Percentiles rank a stretch among this genome's conserved stretches.
phyloP scores from a whole-genome alignment of 1,140 invertebrate species.

The Odontomachus brunneus region DNA sequence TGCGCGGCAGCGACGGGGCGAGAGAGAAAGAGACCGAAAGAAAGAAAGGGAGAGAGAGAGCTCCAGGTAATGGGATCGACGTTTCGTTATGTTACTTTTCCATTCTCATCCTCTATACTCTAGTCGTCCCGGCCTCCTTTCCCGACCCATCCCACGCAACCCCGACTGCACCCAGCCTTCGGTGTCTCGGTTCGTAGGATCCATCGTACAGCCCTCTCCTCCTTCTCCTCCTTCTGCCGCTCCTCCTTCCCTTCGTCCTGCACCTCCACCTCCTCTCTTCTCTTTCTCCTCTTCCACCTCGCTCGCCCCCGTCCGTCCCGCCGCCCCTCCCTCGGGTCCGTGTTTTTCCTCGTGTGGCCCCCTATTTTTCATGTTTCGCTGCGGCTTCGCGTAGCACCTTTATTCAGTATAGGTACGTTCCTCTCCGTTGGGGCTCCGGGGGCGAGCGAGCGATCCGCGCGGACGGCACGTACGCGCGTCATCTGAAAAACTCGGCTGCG shows the following conservation, averaged over 20 bases:
- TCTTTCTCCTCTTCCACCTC: slow-evolving; percentile 27
- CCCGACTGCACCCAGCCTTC: slow-evolving; percentile 71
- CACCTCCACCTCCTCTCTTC: no score
- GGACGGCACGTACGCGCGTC: slow-evolving; percentile 73
- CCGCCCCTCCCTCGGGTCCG: slow-evolving; percentile 69
- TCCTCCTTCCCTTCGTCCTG: slow-evolving; percentile 45
- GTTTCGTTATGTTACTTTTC: slow-evolving; percentile 86
- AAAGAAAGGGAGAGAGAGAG: no score
- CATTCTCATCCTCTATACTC: slow-evolving; percentile 82
- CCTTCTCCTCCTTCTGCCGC: slow-evolving; percentile 56
- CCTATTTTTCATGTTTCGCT: slow-evolving; percentile 86
- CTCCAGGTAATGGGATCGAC: slow-evolving; percentile 85
- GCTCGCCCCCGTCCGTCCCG: slow-evolving; percentile 46
- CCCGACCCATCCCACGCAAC: slow-evolving; percentile 63
- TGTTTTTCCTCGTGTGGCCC: slow-evolving; percentile 85
- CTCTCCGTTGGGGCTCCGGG: slow-evolving; percentile 54
- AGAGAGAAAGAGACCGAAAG: no score
- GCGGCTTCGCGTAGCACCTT: slow-evolving; percentile 86
- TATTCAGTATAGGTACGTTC: slow-evolving; percentile 80
- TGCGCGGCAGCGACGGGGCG: slow-evolving; percentile 37
- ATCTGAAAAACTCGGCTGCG: slow-evolving; percentile 69
- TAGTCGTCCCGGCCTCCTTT: slow-evolving; percentile 58
- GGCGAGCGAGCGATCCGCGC: slow-evolving; percentile 77
- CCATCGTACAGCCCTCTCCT: slow-evolving; percentile 74
- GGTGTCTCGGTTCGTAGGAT: slow-evolving; percentile 82